These are phyloP conservation scores for Calameuta idolon DNA, from an alignment of 2,888 invertebrate genomes.

Conservation along the genomic window DNA sequence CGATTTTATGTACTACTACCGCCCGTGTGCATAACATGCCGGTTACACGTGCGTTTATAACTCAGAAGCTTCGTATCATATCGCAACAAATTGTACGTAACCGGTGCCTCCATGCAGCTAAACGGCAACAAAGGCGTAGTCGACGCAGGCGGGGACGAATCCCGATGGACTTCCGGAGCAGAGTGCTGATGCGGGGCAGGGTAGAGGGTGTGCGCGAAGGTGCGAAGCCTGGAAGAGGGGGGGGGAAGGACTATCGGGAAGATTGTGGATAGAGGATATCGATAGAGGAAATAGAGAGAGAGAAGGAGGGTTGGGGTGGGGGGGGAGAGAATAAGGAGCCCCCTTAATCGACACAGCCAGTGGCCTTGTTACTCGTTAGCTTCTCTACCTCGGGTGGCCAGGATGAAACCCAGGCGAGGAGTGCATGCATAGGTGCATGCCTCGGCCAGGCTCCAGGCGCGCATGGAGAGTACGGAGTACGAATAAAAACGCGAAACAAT, in stretches of 20 bases:
- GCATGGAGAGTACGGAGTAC: slow-evolving; percentile 42
- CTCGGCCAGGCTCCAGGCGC: too few species aligned
- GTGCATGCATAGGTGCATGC: too few species aligned
- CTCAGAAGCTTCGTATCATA: slow-evolving; percentile 48
- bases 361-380: slow-evolving; percentile 5
- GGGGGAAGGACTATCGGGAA: slow-evolving; percentile 7
- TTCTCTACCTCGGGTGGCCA: background rate
- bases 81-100: slow-evolving; percentile 42
- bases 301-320: slow-evolving; percentile 23
- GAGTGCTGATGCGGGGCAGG: background rate
- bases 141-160: too few species aligned
- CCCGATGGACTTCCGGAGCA: too few species aligned
- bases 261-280: slow-evolving; percentile 11
- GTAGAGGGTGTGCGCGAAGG: background rate
- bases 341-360: background rate
- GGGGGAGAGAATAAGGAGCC: background rate
- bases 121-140: too few species aligned
- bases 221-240: slow-evolving; percentile 21
- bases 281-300: slow-evolving; percentile 11
- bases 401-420: background rate
- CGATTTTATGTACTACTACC: slow-evolving; percentile 22
- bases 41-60: slow-evolving; percentile 51
- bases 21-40: slow-evolving; percentile 34
- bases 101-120: too few species aligned
- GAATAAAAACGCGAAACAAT: slow-evolving; percentile 63